Evolutionary conservation across 2,797 vertebrate genomes (phyloP).

Genomic region (Megaceryle alcyon): DNA sequence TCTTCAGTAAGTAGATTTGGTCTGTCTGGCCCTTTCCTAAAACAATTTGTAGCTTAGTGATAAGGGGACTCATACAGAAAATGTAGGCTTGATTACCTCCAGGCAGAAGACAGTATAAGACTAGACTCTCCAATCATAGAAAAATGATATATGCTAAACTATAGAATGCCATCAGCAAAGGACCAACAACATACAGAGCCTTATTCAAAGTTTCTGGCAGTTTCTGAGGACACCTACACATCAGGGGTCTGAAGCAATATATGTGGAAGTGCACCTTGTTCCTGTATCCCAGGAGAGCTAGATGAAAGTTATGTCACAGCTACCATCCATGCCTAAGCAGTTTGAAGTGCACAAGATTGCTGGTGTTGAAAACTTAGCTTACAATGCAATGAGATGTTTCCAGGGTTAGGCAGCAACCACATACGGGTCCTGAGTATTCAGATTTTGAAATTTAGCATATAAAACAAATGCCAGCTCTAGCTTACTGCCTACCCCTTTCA

Average conservation of each 20-base stretch:
- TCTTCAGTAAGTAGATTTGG: neutral
- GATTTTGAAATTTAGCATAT: neutral
- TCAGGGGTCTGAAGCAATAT: neutral
- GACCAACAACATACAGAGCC: neutral
- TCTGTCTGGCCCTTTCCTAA: neutral
- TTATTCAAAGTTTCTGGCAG: neutral
- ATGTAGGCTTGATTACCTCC: neutral
- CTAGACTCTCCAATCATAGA: neutral
- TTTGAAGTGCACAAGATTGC: rapidly evolving
- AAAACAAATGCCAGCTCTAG: neutral
- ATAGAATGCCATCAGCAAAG: neutral
- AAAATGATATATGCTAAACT: neutral
- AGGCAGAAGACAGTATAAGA: neutral
- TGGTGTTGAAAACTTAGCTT: neutral
- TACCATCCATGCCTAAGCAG: neutral
- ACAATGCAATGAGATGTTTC: neutral
- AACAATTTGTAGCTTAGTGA: neutral
- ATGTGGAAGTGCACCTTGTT: neutral
- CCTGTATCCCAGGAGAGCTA: neutral
- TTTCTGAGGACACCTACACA: neutral
- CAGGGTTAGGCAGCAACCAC: neutral
- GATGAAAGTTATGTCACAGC: neutral
- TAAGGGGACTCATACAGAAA: neutral
- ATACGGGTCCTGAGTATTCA: neutral
- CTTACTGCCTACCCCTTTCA: neutral